Percentiles rank a stretch among this genome's conserved stretches.
Conservation (phyloP, 2,888 invertebrate genomes). For the Lamellibrachia columna region DNA sequence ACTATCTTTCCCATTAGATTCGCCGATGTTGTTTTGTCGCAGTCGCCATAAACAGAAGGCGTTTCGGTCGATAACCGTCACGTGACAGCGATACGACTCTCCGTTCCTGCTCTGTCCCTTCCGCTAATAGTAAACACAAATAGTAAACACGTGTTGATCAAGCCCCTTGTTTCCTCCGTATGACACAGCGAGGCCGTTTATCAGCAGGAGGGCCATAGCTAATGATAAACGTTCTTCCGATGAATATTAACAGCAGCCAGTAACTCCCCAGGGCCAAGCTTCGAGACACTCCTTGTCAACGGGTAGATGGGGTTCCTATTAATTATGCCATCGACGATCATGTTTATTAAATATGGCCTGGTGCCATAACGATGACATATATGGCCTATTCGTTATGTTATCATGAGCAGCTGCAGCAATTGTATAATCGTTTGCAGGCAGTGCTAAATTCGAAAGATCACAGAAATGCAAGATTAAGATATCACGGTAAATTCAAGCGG, state of each 20-base stretch:
- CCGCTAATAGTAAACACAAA: slow-evolving; percentile 4
- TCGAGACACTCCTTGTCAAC: background rate
- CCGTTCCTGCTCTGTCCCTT: background rate
- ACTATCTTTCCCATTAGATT: background rate
- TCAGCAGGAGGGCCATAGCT: background rate
- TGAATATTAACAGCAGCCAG: background rate
- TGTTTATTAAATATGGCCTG: background rate
- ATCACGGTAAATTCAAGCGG: background rate
- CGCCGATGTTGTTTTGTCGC: background rate
- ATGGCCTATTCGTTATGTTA: too few species aligned
- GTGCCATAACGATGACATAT: background rate
- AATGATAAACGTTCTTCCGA: background rate
- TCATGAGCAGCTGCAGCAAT: background rate
- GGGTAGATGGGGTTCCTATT: background rate
- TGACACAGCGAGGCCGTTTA: background rate
- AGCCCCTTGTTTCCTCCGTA: background rate
- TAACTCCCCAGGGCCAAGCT: background rate
- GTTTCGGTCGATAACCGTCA: background rate
- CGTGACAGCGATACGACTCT: background rate
- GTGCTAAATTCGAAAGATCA: background rate
- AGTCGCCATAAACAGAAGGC: background rate
- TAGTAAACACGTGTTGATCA: slow-evolving; percentile 8
- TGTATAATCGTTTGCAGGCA: background rate
- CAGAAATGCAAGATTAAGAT: background rate
- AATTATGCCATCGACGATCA: background rate